Percentiles rank a stretch among this genome's conserved stretches.
Evolutionary conservation across 2,797 vertebrate genomes (phyloP).

Genomic region (Catharus ustulatus): DNA sequence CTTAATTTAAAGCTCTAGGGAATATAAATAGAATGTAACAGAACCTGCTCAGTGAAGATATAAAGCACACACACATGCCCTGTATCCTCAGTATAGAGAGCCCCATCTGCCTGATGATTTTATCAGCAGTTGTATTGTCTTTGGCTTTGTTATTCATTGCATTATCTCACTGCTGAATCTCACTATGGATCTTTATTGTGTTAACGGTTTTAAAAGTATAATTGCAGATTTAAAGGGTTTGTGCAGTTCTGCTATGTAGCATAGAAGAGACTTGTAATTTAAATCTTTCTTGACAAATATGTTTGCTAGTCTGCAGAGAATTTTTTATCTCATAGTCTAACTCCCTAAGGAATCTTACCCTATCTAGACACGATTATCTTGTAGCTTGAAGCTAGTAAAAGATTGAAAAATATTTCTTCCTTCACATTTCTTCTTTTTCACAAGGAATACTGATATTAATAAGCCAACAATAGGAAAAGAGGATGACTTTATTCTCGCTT

Average conservation of each 20-base stretch:
- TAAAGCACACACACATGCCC: neutral
- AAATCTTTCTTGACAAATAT: slow-evolving; percentile 49
- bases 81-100: neutral
- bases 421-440: slow-evolving; percentile 24
- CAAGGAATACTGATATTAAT: slow-evolving; percentile 12
- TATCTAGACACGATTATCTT: slow-evolving; percentile 44
- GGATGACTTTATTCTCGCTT: slow-evolving; percentile 22
- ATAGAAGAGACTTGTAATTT: slow-evolving; percentile 22
- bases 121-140: neutral
- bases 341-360: slow-evolving; percentile 19
- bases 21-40: neutral
- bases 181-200: neutral
- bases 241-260: neutral
- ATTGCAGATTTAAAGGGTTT: neutral
- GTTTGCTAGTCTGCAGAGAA: slow-evolving; percentile 32
- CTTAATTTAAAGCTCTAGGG: neutral
- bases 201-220: slow-evolving; percentile 10
- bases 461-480: slow-evolving; percentile 34
- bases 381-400: slow-evolving; percentile 44
- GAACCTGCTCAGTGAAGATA: neutral
- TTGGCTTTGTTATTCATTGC: neutral
- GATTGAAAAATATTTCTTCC: neutral
- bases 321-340: slow-evolving; percentile 30
- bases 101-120: slow-evolving; percentile 9
- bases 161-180: neutral